A percentile compares a stretch with the other conserved stretches of the same genome.
Evolutionary conservation across 2,888 invertebrate genomes (phyloP).

Genomic region (Pheosia tremula): DNA sequence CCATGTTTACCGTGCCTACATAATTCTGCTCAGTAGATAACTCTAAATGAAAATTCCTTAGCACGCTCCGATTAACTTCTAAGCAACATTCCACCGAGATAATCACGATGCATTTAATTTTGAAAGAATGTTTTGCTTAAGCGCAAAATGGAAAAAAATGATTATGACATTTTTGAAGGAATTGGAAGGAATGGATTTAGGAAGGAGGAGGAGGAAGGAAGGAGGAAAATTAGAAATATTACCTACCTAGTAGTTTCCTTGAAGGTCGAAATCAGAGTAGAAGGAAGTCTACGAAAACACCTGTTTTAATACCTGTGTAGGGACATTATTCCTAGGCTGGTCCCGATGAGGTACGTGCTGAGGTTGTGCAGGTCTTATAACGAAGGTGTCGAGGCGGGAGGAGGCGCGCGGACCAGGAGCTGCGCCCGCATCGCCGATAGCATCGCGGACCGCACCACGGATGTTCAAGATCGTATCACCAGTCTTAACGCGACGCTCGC

Average conservation of each 20-base stretch:
- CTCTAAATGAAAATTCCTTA: slow-evolving; percentile 5
- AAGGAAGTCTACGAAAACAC: background rate
- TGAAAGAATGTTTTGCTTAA: background rate
- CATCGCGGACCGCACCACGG: slow-evolving; percentile 74
- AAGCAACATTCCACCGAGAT: slow-evolving; percentile 6
- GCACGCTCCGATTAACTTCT: slow-evolving; percentile 3
- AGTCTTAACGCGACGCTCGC: slow-evolving; percentile 65
- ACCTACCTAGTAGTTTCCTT: too few relatives aligned
- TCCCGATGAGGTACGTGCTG: slow-evolving; percentile 42
- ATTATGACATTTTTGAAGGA: too few relatives aligned
- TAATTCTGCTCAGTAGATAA: background rate
- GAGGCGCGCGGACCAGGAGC: slow-evolving; percentile 72
- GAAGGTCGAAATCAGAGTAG: too few relatives aligned
- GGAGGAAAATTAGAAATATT: too few relatives aligned
- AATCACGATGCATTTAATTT: slow-evolving; percentile 6
- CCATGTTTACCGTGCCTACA: background rate
- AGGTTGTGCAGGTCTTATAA: slow-evolving; percentile 68
- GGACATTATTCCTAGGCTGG: slow-evolving; percentile 42
- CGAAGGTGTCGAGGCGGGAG: slow-evolving; percentile 72
- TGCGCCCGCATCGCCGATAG: slow-evolving; percentile 75
- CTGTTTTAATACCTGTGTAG: slow-evolving; percentile 7
- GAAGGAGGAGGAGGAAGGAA: too few relatives aligned
- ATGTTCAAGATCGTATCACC: slow-evolving; percentile 79
- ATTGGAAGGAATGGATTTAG: too few relatives aligned
- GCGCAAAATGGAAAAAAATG: background rate